Conservation (phyloP, 2,888 invertebrate species). For the Ferrisia virgata region DNA sequence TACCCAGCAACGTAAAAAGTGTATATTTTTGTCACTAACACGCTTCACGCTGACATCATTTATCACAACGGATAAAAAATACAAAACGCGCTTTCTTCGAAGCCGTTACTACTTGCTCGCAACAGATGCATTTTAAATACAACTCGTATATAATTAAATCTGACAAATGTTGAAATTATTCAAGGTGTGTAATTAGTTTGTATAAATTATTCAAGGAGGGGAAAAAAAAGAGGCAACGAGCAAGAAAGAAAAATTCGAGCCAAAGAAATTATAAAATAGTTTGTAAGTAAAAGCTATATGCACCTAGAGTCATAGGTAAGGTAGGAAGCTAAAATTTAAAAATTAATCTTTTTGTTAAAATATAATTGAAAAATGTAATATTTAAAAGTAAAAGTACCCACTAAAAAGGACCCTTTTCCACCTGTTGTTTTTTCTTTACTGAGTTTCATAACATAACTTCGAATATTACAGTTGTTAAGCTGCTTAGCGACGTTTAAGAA, state of each 20-base stretch:
- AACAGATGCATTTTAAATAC: constrained; percentile 30
- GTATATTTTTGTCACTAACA: constrained; percentile 16
- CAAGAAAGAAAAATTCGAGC: not conserved
- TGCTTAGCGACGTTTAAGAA: too few relatives aligned
- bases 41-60: constrained; percentile 2
- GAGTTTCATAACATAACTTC: too few relatives aligned
- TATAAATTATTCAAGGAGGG: constrained; percentile 7
- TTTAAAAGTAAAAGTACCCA: not conserved
- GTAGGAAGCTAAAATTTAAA: not conserved
- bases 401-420: too few relatives aligned
- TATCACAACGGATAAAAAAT: constrained; percentile 14
- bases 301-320: too few relatives aligned
- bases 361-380: not conserved
- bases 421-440: not conserved
- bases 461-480: too few relatives aligned
- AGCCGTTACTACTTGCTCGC: not conserved
- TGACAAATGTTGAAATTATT: constrained; percentile 29
- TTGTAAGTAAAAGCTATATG: not conserved
- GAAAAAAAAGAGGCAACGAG: not conserved
- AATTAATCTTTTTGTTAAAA: not conserved
- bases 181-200: constrained; percentile 26
- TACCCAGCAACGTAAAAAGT: not conserved
- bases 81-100: constrained; percentile 10
- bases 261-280: constrained; percentile 3
- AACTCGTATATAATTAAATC: constrained; percentile 17